Evolutionary conservation across 2,113 vertebrate species (phyloP).

Genomic region (Chloropsis cyanopogon): DNA sequence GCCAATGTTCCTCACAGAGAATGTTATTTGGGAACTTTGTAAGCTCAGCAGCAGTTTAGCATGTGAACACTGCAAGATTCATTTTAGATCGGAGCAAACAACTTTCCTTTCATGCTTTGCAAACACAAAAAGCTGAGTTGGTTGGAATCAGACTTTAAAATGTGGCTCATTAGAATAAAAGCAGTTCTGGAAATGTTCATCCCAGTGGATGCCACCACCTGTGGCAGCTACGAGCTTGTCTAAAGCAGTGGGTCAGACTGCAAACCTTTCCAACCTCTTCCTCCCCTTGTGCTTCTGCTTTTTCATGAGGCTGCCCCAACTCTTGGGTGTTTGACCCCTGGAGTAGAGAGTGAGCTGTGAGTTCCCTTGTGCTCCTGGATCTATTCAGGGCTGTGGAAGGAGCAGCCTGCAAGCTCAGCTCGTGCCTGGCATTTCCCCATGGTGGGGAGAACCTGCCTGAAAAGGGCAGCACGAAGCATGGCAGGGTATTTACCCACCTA

Average conservation of each 20-base stretch:
- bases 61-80: conserved; percentile 1
- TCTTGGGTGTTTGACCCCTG: neutral
- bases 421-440: neutral
- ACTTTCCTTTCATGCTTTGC: conserved; percentile 1
- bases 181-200: neutral
- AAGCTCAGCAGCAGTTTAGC: conserved; percentile 28
- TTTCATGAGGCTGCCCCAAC: neutral
- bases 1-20: neutral
- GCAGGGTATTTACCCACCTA: neutral
- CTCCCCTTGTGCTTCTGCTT: neutral
- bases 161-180: neutral
- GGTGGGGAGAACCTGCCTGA: neutral
- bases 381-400: neutral
- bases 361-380: neutral
- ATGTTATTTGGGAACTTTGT: conserved; percentile 5
- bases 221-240: neutral
- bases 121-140: conserved; percentile 15
- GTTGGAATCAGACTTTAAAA: conserved; percentile 36
- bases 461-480: neutral
- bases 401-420: neutral
- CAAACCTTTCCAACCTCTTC: neutral
- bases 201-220: neutral
- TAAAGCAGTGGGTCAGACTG: neutral
- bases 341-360: neutral
- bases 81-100: neutral